Evolutionary conservation across 2,797 vertebrate species (phyloP), one percentile per base, ranked within the genome.

Genomic region (Gymnocypris eckloni): DNA sequence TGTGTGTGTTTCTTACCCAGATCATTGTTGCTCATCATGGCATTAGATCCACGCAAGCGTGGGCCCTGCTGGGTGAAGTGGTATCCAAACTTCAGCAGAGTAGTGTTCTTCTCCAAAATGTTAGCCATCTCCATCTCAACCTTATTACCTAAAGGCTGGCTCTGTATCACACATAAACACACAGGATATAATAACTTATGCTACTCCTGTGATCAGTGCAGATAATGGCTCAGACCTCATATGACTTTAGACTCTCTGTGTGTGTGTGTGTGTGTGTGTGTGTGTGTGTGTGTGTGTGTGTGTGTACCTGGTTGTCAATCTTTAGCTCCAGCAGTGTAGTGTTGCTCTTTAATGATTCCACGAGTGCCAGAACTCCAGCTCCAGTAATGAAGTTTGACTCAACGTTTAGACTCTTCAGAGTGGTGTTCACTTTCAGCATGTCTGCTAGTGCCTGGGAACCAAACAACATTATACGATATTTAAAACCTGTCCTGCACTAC

Each of bases 21-120:
- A 91, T 99, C 98, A 0, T 99, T 99, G 95, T 99, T 99, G 92
- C 91, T 99, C 98, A 99, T 99, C 97, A 99, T 98, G 77, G 98
- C 98, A 0, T 99, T 99, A 88, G 98, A 98, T 11, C 97, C 97
- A 0, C 98, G 95, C 78, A 99, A 96, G 83, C 98, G 96, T 0
- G 98, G 98, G 18, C 98, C 98, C 94, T 99, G 98, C 94, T 99
- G 98, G 78, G 98, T 99, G 91, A 99, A 99, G 87, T 99, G 97
- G 94, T 99, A 99, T 41, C 98, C 98, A 0, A 99, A 99, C 92
- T 97, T 99, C 91, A 99, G 90, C 82, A 99, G 93, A 0, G 97
- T 96, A 79, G 94, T 94, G 90, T 99, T 99, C 91, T 97, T 98
- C 94, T 99, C 98, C 94, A 99, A 90, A 96, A 99, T 99, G 92